phyloP scores from a whole-genome alignment of 2,113 vertebrate genomes.

The Crocuta crocuta region DNA sequence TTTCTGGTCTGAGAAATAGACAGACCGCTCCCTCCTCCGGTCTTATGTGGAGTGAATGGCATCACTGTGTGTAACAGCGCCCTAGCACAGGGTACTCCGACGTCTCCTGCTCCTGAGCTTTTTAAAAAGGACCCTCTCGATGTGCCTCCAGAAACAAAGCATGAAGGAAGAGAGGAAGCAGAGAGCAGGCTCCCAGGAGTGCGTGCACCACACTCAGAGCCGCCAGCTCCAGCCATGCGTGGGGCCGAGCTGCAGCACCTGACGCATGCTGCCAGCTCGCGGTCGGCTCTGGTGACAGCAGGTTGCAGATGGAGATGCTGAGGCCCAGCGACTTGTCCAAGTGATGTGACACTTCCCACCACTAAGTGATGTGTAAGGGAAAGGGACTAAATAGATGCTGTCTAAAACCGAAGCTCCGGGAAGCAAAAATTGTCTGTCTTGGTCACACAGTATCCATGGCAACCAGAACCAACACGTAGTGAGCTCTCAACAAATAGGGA shows the following conservation, averaged over 20 bases:
- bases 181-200: rapidly evolving
- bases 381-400: not conserved
- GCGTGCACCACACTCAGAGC: not conserved
- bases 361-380: not conserved
- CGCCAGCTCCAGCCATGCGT: not conserved
- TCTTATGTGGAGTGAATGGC: not conserved
- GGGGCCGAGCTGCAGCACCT: not conserved
- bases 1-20: not conserved
- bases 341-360: not conserved
- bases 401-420: not conserved
- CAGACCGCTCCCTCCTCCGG: not conserved
- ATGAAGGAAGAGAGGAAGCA: not conserved
- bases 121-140: not conserved
- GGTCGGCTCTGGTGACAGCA: not conserved
- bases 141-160: not conserved
- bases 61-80: rapidly evolving
- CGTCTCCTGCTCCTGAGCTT: not conserved
- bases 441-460: not conserved
- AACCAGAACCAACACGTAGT: not conserved
- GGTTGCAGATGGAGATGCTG: not conserved
- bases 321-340: not conserved
- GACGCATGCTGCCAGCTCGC: too few relatives aligned
- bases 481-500: not conserved
- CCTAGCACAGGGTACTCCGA: not conserved
- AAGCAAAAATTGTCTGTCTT: not conserved